These are phyloP conservation scores for Lampropteryx suffumata DNA, from an alignment of 2,888 invertebrate species.

Conservation along the genomic window DNA sequence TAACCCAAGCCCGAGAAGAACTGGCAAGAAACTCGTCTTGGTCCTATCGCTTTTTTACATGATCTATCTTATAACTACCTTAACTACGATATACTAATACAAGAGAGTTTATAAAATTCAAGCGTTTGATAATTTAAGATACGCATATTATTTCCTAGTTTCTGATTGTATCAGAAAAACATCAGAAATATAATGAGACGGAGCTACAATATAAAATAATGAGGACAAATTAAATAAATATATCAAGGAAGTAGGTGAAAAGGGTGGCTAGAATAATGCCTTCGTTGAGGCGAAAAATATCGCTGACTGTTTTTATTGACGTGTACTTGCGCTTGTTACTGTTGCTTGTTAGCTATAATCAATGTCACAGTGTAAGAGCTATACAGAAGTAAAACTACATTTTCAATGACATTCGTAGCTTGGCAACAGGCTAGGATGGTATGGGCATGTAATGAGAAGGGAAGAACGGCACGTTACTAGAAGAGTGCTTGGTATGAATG, in stretches of 20 bases:
- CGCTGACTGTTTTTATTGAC: slow-evolving; percentile 9
- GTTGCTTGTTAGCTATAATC: slow-evolving; percentile 26
- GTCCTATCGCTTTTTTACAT: too few relatives aligned
- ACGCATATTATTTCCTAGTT: neutral
- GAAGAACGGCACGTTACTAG: too few relatives aligned
- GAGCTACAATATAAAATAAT: slow-evolving; percentile 11
- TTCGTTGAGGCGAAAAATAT: slow-evolving; percentile 13
- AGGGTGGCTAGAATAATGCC: neutral
- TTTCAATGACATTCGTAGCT: too few relatives aligned
- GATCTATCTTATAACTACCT: too few relatives aligned
- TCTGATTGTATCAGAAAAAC: neutral
- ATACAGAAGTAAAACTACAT: slow-evolving; percentile 1
- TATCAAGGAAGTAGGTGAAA: slow-evolving; percentile 17
- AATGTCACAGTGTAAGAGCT: neutral
- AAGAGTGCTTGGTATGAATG: too few relatives aligned
- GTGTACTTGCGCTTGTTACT: slow-evolving; percentile 25
- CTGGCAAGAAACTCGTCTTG: too few relatives aligned
- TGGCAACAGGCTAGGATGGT: too few relatives aligned
- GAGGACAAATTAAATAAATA: slow-evolving; percentile 17
- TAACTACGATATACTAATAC: too few relatives aligned
- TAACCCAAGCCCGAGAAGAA: too few relatives aligned
- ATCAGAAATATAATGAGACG: neutral
- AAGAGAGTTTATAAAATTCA: too few relatives aligned
- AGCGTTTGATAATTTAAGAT: too few relatives aligned
- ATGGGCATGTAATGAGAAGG: too few relatives aligned